phyloP scores from a whole-genome alignment of 2,797 vertebrate species.

The Acanthurus leucopareius region DNA sequence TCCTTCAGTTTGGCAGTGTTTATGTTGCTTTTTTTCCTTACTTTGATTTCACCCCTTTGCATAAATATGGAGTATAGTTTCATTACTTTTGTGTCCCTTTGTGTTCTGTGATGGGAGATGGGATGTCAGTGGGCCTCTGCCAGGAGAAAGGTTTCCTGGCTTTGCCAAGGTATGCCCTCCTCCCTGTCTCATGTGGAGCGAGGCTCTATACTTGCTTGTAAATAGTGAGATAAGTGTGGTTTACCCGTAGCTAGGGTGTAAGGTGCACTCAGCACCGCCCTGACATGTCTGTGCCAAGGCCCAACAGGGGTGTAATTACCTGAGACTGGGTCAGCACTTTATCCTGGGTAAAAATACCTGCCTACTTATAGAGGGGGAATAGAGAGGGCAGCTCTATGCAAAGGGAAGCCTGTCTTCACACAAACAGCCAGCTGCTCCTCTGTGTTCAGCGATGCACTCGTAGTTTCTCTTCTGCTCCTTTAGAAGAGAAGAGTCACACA shows the following conservation, averaged over 20 bases:
- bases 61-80: constrained; percentile 68
- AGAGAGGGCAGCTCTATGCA: constrained; percentile 67
- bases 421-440: constrained; percentile 48
- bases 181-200: constrained; percentile 68
- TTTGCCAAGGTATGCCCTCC: constrained; percentile 79
- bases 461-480: constrained; percentile 39
- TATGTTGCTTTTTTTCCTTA: constrained; percentile 41
- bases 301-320: constrained; percentile 86
- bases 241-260: constrained; percentile 77
- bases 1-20: constrained; percentile 48
- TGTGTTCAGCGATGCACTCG: constrained; percentile 10
- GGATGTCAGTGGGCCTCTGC: constrained; percentile 62
- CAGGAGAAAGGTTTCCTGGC: constrained; percentile 64
- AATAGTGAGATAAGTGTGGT: constrained; percentile 83
- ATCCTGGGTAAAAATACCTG: constrained; percentile 87
- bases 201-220: constrained; percentile 70
- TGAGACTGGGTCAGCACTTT: constrained; percentile 87
- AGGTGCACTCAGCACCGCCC: constrained; percentile 79
- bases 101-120: constrained; percentile 59
- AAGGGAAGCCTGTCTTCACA: constrained; percentile 74
- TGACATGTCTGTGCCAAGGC: constrained; percentile 84
- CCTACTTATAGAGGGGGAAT: constrained; percentile 80
- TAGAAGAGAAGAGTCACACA: constrained; percentile 12
- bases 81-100: constrained; percentile 52
- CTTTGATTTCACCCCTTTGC: constrained; percentile 53